phyloP scores from a whole-genome alignment of 2,888 invertebrate species.

The Adela reaumurella region DNA sequence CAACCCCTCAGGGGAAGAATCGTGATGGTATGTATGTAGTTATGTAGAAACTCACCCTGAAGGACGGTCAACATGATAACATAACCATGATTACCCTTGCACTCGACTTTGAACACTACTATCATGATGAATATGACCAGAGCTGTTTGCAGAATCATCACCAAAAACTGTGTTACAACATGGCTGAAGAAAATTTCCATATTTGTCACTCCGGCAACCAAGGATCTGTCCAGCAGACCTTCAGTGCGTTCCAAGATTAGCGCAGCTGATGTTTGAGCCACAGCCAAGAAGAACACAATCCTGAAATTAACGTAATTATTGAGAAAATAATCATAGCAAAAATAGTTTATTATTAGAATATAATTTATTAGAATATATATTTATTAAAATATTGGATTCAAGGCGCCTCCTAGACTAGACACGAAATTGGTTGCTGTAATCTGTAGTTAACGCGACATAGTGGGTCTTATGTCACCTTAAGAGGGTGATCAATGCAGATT shows the following conservation, averaged over 20 bases:
- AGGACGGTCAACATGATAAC: conserved; percentile 83
- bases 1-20: too few relatives aligned
- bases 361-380: too few relatives aligned
- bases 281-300: conserved; percentile 94
- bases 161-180: conserved; percentile 90
- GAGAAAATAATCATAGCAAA: too few relatives aligned
- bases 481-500: too few relatives aligned
- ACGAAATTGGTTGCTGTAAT: too few relatives aligned
- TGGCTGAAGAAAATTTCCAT: conserved; percentile 91
- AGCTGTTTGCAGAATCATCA: conserved; percentile 91
- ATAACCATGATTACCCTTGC: conserved; percentile 81
- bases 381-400: too few relatives aligned
- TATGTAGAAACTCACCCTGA: conserved; percentile 63
- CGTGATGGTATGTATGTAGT: too few relatives aligned
- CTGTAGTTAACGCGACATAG: too few relatives aligned
- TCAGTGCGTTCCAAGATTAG: conserved; percentile 89
- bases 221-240: conserved; percentile 86
- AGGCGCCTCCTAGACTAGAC: too few relatives aligned
- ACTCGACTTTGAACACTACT: conserved; percentile 84
- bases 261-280: conserved; percentile 89
- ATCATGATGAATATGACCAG: conserved; percentile 90
- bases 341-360: too few relatives aligned
- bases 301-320: conserved; percentile 43
- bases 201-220: conserved; percentile 90
- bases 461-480: too few relatives aligned